Conservation (phyloP, 92 coral and sea anemone species). For the Siderastrea radians region DNA sequence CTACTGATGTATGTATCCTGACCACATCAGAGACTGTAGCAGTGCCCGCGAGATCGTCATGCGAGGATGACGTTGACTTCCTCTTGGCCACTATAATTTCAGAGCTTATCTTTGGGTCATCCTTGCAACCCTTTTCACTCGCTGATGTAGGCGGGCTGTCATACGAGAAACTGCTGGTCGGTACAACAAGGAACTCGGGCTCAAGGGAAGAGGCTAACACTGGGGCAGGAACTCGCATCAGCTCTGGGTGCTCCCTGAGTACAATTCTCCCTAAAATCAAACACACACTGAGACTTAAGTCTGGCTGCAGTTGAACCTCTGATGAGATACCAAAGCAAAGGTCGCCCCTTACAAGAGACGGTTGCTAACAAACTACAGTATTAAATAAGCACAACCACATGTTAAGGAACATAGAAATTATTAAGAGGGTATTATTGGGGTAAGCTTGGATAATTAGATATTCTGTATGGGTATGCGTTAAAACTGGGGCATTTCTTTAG, state of each 20-base stretch:
- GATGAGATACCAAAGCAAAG: too few relatives aligned
- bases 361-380: too few relatives aligned
- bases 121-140: slow-evolving; percentile 13
- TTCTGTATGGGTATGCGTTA: too few relatives aligned
- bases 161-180: slow-evolving; percentile 74
- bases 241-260: slow-evolving; percentile 48
- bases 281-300: neutral
- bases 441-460: too few relatives aligned
- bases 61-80: slow-evolving; percentile 11
- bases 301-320: too few relatives aligned
- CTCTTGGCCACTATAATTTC: slow-evolving; percentile 18
- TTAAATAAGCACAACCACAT: too few relatives aligned
- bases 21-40: neutral
- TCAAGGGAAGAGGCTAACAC: slow-evolving; percentile 87
- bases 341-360: too few relatives aligned
- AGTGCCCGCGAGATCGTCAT: neutral
- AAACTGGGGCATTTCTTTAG: too few relatives aligned
- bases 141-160: slow-evolving; percentile 77
- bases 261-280: slow-evolving; percentile 11
- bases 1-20: neutral
- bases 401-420: too few relatives aligned
- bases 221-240: slow-evolving; percentile 89
- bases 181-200: slow-evolving; percentile 93
- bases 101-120: neutral
- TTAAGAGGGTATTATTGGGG: too few relatives aligned